Evolutionary conservation across 2,797 vertebrate genomes (phyloP), one percentile per base, ranked within the genome.

Genomic region (Sebastiscus albofasciatus): DNA sequence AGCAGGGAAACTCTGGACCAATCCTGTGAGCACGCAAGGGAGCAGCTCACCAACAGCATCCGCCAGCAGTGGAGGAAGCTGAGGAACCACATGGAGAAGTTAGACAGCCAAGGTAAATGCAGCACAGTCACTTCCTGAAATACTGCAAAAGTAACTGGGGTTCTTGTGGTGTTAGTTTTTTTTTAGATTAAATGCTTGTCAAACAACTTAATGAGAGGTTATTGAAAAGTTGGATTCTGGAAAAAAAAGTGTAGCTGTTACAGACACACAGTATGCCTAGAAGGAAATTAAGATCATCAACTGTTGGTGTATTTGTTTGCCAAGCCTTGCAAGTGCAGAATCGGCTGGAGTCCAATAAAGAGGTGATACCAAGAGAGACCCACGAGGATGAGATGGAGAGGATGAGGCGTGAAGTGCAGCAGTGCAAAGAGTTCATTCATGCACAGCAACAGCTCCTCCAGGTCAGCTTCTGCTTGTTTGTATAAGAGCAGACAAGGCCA

Each of bases 1-100:
- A 97, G 96, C 88, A 96, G 96, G 84, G 98, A 98, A 83, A 94
- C 92, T 52, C 95, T 97, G 92, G 98, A 99, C 92, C 96, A 97
- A 31, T 97, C 97, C 2, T 99, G 98, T 93, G 98, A 98, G 80
- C 96, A 96, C 6, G 98, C 97, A 3, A 93, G 97, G 52, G 98
- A 99, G 67, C 97, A 99, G 87, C 97, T 99, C 70, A 97, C 97
- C 67, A 98, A 98, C 92, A 99, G 98, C 95, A 99, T 99, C 89
- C 97, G 98, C 4, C 97, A 97, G 81, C 98, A 99, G 83, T 99
- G 98, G 98, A 96, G 98, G 80, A 98, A 97, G 91, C 90, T 99
- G 78, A 98, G 97, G 93, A 98, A 90, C 90, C 98, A 98, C 0
- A 96, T 99, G 85, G 97, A 99, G 89, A 97, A 96, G 87, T 93